Base-by-base conservation (phyloP, 2,113 vertebrate species). In the Syrmaticus mikado region DNA sequence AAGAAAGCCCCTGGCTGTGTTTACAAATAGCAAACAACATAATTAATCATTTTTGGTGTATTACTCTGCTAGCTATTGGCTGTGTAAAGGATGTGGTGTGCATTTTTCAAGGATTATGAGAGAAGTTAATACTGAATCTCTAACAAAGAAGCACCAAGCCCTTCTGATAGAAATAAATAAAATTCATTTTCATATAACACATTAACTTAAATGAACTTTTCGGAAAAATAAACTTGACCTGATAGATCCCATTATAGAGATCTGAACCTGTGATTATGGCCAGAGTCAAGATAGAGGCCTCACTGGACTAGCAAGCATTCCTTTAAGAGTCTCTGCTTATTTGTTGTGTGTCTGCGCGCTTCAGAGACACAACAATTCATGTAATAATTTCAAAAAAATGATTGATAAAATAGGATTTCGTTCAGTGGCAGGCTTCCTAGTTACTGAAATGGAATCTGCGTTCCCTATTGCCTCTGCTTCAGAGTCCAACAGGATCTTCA, bases 261-360 rank as follows among this genome's bases (percentile, higher is more conserved):
- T 45, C 20, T 11, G 30, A n/a, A 21, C 9, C 55, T 67, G 34
- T 81, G 27, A 36, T 66, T 21, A 32, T 60, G 41, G 27, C 70
- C 66, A 22, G 25, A 87, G 36, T 55, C 7, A 76, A 50, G 77
- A 72, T 4, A 52, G 48, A 82, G 55, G 32, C 34, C 48, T 82
- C 0, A 1, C 45, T 58, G 41, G n/a, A 5, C 41, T 80, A 55
- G 6, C 21, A 81, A 52, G 41, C 58, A 46, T 34, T 20, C 27
- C 79, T 93, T 93, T 92, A 94, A 91, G 73, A 81, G 11, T 64
- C n/a, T 55, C 14, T 57, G 45, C 38, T 60, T 61, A 43, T 43
- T 45, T 55, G 6, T 34, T 45, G 41, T 40, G 74, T 77, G 52
- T 40, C 65, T 68, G 57, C 48, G 13, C 32, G 57, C 76, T 64